Base-by-base conservation (phyloP, 2,888 invertebrate species). In the Anagyrus pseudococci region DNA sequence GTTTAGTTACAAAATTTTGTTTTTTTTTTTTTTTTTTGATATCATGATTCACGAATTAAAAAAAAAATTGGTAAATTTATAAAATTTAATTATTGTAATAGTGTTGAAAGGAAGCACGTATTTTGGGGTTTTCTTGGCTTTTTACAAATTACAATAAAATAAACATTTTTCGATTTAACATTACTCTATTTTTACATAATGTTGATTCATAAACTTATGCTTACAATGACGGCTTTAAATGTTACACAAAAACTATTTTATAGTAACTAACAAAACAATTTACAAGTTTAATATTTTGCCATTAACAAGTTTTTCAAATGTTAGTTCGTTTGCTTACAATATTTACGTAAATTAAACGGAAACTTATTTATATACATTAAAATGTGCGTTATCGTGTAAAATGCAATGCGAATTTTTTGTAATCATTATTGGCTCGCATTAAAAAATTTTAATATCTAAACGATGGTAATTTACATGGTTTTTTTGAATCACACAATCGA, bases 371-470 rank as follows among this genome's bases (percentile, higher is more conserved):
- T 60, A 64, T 23, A 55, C 4, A 57, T 53, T 20, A 52, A 59
- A 60, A 64, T 67, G 66, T 67, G 66, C 66, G 66, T 54, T 22
- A 55, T 57, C 25, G 58, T 64, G 55, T 63, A 41, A 64, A 67
- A 58, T 67, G 40, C 55, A 58, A 64, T 64, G 46, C 25, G 58
- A 55, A 41, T 44, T 61, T 44, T 50, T 17, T 10, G 55, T 60
- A 52, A 60, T 67, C 23, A 58, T 57, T 41, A 57, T 40, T 63
- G 44, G 46, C 29, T 60, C 25, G 59, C 60, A 62, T 62, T 62
- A 62, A 62, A 62, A 60, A 49, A 43, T 25, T 23, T 44, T 58
- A 62, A 48, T 15, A 52, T 47, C 50, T 55, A 52, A 47, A 48
- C 19, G 37, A 59, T 57, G 44, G 54, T n/a, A 44, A 29, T 40